Evolutionary conservation across 2,888 invertebrate genomes (phyloP).

Genomic region (Ornithoptera priamus): DNA sequence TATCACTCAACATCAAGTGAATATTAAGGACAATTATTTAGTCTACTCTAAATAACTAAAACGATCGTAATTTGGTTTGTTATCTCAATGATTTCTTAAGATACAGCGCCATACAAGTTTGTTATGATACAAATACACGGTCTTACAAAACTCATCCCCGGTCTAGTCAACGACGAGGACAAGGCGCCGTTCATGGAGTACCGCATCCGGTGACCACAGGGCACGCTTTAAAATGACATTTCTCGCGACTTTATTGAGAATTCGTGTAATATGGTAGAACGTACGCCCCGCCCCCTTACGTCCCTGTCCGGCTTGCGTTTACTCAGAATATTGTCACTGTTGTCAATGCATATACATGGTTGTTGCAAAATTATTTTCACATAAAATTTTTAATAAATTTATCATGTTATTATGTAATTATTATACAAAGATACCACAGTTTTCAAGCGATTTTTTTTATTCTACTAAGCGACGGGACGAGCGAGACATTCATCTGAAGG

Average conservation of each 20-base stretch:
- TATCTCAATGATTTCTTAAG: no score
- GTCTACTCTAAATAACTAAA: no score
- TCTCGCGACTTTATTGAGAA: conserved; percentile 51
- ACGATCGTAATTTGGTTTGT: no score
- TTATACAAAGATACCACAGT: no score
- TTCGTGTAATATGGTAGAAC: conserved; percentile 61
- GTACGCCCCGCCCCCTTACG: conserved; percentile 42
- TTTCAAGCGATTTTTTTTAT: no score
- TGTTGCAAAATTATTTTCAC: background rate
- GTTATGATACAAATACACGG: background rate
- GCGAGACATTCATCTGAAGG: no score
- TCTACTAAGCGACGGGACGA: no score
- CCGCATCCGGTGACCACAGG: conserved; percentile 68
- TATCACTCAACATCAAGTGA: no score
- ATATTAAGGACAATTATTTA: no score
- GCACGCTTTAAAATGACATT: conserved; percentile 56
- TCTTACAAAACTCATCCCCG: conserved; percentile 2
- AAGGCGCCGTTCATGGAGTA: conserved; percentile 45
- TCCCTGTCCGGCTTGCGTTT: conserved; percentile 48
- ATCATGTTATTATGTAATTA: background rate
- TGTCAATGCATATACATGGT: conserved; percentile 24
- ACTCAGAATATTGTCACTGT: conserved; percentile 60
- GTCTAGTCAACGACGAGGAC: conserved; percentile 29
- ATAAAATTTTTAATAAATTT: background rate
- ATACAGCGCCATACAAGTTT: no score